Percentiles rank a stretch among this genome's conserved stretches.
These are phyloP conservation scores for Columba guinea DNA, from an alignment of 2,797 vertebrate species.

Conservation along the genomic window DNA sequence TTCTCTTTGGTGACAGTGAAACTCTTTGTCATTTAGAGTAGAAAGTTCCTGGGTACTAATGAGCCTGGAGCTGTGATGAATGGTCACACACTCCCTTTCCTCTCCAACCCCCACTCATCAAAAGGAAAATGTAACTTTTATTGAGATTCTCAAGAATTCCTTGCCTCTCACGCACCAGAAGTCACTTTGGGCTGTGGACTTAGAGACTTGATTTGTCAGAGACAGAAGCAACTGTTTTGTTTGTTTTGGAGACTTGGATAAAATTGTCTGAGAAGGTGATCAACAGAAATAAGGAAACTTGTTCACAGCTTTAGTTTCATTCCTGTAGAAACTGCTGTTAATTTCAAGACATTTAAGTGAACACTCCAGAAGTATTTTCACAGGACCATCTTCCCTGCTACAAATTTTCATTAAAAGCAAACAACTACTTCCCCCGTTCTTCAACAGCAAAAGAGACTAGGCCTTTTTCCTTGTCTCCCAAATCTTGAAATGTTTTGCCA, in stretches of 20 bases:
- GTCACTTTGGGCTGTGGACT: neutral
- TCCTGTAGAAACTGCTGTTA: neutral
- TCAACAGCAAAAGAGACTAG: neutral
- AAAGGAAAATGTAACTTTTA: slow-evolving; percentile 59
- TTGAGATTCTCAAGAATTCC: slow-evolving; percentile 46
- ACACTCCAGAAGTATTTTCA: neutral
- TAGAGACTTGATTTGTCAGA: neutral
- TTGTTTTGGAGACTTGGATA: neutral
- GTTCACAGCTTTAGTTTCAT: neutral
- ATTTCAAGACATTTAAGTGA: neutral
- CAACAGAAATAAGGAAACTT: neutral
- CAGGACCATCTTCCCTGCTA: neutral
- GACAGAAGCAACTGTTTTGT: neutral
- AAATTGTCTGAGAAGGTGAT: neutral
- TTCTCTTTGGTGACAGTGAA: slow-evolving; percentile 73
- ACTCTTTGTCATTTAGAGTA: slow-evolving; percentile 76
- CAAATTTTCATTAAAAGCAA: neutral
- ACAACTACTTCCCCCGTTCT: neutral
- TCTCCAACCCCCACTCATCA: slow-evolving; percentile 26
- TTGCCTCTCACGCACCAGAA: slow-evolving; percentile 7
- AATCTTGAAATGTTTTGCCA: neutral
- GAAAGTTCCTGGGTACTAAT: slow-evolving; percentile 74
- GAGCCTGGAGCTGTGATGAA: slow-evolving; percentile 62
- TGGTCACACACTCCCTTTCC: slow-evolving; percentile 47
- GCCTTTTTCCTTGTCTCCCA: neutral